phyloP scores from a whole-genome alignment of 2,888 invertebrate species.

The Dicyrtoma fusca region DNA sequence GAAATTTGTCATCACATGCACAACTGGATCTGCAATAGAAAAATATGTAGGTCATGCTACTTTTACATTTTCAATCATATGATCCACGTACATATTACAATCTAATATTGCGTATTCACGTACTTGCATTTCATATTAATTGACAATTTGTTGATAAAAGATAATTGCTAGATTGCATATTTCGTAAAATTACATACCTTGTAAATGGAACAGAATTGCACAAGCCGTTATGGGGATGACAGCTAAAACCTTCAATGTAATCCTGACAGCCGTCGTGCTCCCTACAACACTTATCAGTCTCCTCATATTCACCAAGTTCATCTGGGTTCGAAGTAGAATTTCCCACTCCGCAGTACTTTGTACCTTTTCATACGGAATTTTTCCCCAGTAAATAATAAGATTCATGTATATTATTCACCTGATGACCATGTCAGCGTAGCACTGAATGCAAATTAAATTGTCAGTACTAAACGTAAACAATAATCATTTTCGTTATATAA shows the following conservation, averaged over 20 bases:
- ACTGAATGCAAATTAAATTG: background rate
- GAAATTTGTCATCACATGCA: constrained; percentile 73
- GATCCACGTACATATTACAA: no score
- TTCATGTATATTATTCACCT: no score
- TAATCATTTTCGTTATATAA: background rate
- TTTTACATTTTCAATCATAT: no score
- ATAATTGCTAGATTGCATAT: no score
- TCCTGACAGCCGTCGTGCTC: constrained; percentile 63
- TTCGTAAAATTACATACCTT: constrained; percentile 59
- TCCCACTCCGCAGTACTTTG: constrained; percentile 79
- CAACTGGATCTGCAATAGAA: constrained; percentile 67
- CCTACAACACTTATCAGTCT: constrained; percentile 73
- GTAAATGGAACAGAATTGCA: constrained; percentile 73
- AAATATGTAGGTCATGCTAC: constrained; percentile 3
- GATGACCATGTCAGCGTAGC: no score
- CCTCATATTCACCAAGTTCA: constrained; percentile 68
- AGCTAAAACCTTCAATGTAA: constrained; percentile 45
- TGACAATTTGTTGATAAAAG: no score
- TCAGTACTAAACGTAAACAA: background rate
- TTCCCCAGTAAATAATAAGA: no score
- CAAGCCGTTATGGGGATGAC: constrained; percentile 62
- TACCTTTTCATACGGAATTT: constrained; percentile 63
- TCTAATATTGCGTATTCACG: no score
- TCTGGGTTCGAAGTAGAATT: constrained; percentile 67
- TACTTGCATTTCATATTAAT: no score